Base-by-base conservation (phyloP, 2,888 invertebrate species). In the Dasypogon diadema region DNA sequence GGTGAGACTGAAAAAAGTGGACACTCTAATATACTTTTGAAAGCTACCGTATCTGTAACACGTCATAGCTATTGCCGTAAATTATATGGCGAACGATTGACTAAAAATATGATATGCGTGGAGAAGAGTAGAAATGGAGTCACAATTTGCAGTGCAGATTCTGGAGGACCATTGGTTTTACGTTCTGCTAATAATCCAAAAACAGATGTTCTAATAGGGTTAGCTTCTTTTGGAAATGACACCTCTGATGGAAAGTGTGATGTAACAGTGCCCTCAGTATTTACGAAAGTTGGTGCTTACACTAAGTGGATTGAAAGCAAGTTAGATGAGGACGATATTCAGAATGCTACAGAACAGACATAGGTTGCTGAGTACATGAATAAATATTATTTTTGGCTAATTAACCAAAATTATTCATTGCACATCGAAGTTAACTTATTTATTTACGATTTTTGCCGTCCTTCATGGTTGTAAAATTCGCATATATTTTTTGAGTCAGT, bases 151-250 rank as follows among this genome's bases (percentile, higher is more conserved):
- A 37, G 18, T 12, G 10, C n/a, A 5, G 60, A 60, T 37, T 60
- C 60, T 2, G 60, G 60, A 21, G 60, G 60, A 4, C 60, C 60
- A 6, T 14, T 60, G 60, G 16, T 60, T 2, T 18, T 37, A 5
- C 60, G 37, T n/a, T 37, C 12, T 18, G 37, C 22, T 21, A 24
- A 4, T 21, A 34, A 60, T 21, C n/a, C 60, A 2, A 8, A 10
- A 8, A 18, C 6, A 1, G 60, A 60, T 30, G 12, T 37, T 10
- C 18, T 60, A 37, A 18, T 60, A 0, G 60, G 60, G 3, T 12
- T 60, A 12, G 37, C n/a, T 10, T 34, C 60, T 3, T 37, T 26
- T 34, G 21, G 60, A 5, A 18, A 34, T 8, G 37, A 42, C 2
- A 6, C 3, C n/a, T 18, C 8, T 6, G 21, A 60, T 18, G 37